Evolutionary conservation across 2,888 invertebrate genomes (phyloP).

Genomic region (Leucoptera coffeella): DNA sequence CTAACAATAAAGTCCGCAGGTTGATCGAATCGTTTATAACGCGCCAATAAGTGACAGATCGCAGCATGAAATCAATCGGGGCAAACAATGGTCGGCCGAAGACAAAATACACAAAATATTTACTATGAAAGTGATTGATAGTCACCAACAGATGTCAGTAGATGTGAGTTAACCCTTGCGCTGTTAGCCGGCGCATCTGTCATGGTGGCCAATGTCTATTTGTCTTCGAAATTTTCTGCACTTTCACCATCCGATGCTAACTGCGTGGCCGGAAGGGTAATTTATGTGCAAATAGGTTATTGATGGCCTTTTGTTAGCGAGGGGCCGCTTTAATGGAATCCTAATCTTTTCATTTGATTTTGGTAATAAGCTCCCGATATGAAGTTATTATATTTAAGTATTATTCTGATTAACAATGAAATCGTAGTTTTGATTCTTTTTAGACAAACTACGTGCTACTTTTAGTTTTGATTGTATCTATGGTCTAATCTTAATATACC

Average conservation of each 20-base stretch:
- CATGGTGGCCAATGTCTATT: constrained; percentile 17
- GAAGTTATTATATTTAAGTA: no score
- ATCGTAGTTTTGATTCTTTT: no score
- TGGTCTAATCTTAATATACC: no score
- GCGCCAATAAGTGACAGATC: constrained; percentile 12
- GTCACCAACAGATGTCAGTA: constrained; percentile 31
- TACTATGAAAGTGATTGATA: constrained; percentile 37
- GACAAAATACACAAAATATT: constrained; percentile 19
- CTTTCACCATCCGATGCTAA: constrained; percentile 9
- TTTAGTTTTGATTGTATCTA: no score
- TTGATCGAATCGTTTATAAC: no score
- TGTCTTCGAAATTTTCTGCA: constrained; percentile 9
- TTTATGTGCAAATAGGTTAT: constrained; percentile 5
- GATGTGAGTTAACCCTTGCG: constrained; percentile 34
- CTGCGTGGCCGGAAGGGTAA: background rate
- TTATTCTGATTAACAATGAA: no score
- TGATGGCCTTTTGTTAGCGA: constrained; percentile 1
- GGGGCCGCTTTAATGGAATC: constrained; percentile 1
- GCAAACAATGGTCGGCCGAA: constrained; percentile 26
- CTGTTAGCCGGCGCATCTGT: constrained; percentile 26
- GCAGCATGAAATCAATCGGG: constrained; percentile 21
- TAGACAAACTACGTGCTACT: no score
- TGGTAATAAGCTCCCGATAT: no score
- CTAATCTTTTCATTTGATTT: no score
- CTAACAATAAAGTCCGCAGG: no score